Evolutionary conservation across 2,113 vertebrate genomes (phyloP), one percentile per base, ranked within the genome.

Genomic region (Sarotherodon lohbergeri): DNA sequence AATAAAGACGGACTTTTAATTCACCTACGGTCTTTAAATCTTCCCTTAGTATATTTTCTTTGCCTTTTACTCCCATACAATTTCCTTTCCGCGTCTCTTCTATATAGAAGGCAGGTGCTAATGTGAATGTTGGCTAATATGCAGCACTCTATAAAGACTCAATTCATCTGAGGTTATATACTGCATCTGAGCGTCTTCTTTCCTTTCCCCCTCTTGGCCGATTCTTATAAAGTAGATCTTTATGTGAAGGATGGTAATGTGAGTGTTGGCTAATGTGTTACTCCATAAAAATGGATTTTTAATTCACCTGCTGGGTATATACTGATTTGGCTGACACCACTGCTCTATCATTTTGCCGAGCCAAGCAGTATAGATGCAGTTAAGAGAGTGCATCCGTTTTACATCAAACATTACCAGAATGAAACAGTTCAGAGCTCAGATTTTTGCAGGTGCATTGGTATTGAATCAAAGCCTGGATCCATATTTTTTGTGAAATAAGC

Each of bases 211-310:
- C 13, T 63, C 88, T 76, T 36, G 4, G 48, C 57, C 68, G 1
- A 79, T 88, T 81, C 90, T 89, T 80, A 24, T 85, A 78, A 90
- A 87, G 56, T 59, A 46, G 85, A 91, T 89, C 84, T 95, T 93
- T 92, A 95, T 92, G 91, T 91, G 90, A 91, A 43, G 76, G 88
- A 87, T 85, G 90, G 61, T 95, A 95, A 95, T 94, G 93, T 93
- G 93, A 95, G 92, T 90, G 88, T 92, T 94, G 93, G 95, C 93
- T 93, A 92, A 93, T 94, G 91, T 86, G 90, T 90, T 84, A 83
- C 90, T 85, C 92, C 85, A 92, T 94, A 94, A 94, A 94, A 92
- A 95, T 93, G 90, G 89, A 91, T 92, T 94, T 94, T 94, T 93
- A 94, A 94, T 94, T 90, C 89, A 94, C 90, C 91, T 91, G 92